Conservation (phyloP, 2,113 vertebrate species). For the Tetrao urogallus region DNA sequence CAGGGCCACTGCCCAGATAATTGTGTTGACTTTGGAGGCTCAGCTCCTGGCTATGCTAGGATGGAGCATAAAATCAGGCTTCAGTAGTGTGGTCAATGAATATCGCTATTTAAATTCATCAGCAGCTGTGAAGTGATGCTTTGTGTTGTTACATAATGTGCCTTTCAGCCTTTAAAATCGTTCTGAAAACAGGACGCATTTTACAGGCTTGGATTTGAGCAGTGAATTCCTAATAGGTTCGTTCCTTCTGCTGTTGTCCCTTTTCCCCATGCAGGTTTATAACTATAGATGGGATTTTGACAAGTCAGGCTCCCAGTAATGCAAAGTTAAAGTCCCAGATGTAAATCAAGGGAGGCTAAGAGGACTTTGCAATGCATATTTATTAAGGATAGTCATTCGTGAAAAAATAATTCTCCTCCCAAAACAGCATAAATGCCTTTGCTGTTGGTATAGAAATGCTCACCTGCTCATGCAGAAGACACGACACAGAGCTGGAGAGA, state of each 20-base stretch:
- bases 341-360: slow-evolving; percentile 26
- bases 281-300: slow-evolving; percentile 60
- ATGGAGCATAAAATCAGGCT: background rate
- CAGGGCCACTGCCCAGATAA: slow-evolving; percentile 4
- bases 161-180: slow-evolving; percentile 6
- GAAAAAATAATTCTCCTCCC: slow-evolving; percentile 4
- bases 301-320: slow-evolving; percentile 36
- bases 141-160: background rate
- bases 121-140: background rate
- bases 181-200: slow-evolving; percentile 10
- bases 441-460: background rate
- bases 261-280: background rate
- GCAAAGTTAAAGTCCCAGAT: slow-evolving; percentile 56
- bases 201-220: background rate
- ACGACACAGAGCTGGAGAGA: background rate
- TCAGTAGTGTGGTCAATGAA: background rate
- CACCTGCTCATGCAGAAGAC: background rate
- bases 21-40: background rate
- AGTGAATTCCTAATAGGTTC: background rate
- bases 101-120: background rate
- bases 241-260: background rate
- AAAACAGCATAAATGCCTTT: background rate
- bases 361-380: slow-evolving; percentile 43
- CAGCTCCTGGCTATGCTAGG: background rate
- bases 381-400: slow-evolving; percentile 42